Evolutionary conservation across 1,140 invertebrate genomes (phyloP).

Genomic region (Mya arenaria): DNA sequence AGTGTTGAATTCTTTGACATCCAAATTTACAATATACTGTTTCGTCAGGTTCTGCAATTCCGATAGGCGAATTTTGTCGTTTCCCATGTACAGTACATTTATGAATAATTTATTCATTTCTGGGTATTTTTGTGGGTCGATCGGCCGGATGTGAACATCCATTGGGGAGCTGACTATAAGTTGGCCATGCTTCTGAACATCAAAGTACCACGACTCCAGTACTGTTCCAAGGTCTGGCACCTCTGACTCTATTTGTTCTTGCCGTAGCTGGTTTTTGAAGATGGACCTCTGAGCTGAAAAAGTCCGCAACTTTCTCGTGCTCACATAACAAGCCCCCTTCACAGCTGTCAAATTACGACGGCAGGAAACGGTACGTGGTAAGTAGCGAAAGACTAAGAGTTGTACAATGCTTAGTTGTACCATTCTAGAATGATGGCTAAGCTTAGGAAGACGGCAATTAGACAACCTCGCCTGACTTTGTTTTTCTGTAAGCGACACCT

Average conservation of each 20-base stretch:
- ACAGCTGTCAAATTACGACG: too few relatives aligned
- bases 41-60: constrained; percentile 4
- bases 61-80: neutral
- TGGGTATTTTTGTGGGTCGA: constrained; percentile 33
- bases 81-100: constrained; percentile 34
- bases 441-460: too few relatives aligned
- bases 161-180: constrained; percentile 17
- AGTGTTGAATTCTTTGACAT: constrained; percentile 17
- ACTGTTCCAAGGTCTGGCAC: constrained; percentile 13
- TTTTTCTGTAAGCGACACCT: too few relatives aligned
- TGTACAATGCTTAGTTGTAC: too few relatives aligned
- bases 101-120: constrained; percentile 38
- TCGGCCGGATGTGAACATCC: constrained; percentile 22
- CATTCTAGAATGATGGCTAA: too few relatives aligned
- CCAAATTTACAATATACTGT: constrained; percentile 32
- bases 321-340: too few relatives aligned
- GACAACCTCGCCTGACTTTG: too few relatives aligned
- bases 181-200: constrained; percentile 8
- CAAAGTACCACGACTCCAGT: constrained; percentile 39
- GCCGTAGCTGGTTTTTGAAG: neutral
- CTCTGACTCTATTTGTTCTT: neutral
- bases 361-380: too few relatives aligned
- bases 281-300: too few relatives aligned
- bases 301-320: too few relatives aligned
- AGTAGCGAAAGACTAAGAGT: too few relatives aligned